Base-by-base conservation (phyloP, 2,888 invertebrate genomes). In the Mellilla xanthometata region DNA sequence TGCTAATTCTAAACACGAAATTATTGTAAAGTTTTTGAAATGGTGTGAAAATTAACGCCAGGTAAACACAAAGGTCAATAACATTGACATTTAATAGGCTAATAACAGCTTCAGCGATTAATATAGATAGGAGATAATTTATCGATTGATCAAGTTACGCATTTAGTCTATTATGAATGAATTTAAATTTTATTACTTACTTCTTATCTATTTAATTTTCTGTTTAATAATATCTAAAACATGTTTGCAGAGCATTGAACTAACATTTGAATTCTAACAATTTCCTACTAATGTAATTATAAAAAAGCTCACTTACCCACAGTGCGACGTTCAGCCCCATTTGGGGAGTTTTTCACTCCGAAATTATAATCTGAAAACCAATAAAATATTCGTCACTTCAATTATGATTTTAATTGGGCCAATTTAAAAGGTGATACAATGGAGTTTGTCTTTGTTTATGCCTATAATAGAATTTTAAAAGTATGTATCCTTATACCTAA, bases 241-340 rank as follows among this genome's bases (percentile, higher is more conserved):
- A n/a, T 7, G 24, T 33, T 33, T 34, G 24, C 2, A 9, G 13
- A 26, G n/a, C 9, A 26, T 13, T 34, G 10, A 13, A 34, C 15
- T 1, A 15, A 27, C 6, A 24, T 34, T 23, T 11, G 2, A 23
- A n/a, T 33, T 3, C n/a, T 3, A 2, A 8, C 1, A 26, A 26
- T 27, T 13, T n/a, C n/a, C n/a, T n/a, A n/a, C n/a, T n/a, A n/a
- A n/a, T n/a, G n/a, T 23, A 30, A 40, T 38, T 29, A 40, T 49
- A 42, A 52, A 52, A 40, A 38, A 52, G 41, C 54, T 43, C 22
- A 77, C 87, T 86, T 68, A 88, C 87, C 87, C 71, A 76, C 48
- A 71, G 50, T 49, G 68, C 51, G 48, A 69, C 56, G 53, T 67
- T 70, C 43, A 62, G 68, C 87, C 87, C 87, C 87, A 88, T 88